phyloP scores from a whole-genome alignment of 2,888 invertebrate species.

The Hirtodrosophila cameraria region DNA sequence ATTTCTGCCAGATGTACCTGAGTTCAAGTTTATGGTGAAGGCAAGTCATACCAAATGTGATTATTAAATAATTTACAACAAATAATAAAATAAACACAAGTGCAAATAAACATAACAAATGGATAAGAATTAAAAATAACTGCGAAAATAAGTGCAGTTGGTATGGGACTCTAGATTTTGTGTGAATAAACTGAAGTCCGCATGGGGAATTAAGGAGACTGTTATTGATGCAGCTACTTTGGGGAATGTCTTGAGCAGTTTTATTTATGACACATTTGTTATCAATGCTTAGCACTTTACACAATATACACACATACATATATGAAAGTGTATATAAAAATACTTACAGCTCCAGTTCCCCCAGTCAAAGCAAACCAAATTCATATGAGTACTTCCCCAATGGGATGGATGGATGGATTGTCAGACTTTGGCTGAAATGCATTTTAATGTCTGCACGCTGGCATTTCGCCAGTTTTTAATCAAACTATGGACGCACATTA shows the following conservation, averaged over 20 bases:
- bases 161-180: too few species aligned
- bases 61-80: background rate
- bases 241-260: background rate
- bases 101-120: background rate
- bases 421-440: conserved; percentile 50
- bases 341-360: conserved; percentile 34
- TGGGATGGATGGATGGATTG: conserved; percentile 69
- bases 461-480: conserved; percentile 83
- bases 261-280: conserved; percentile 44
- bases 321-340: conserved; percentile 22
- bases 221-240: background rate
- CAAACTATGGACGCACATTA: conserved; percentile 81
- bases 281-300: conserved; percentile 33
- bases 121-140: too few species aligned
- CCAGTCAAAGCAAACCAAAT: conserved; percentile 1
- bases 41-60: conserved; percentile 7
- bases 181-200: background rate
- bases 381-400: conserved; percentile 11
- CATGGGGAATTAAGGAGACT: background rate
- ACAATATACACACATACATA: too few species aligned
- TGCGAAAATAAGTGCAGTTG: too few species aligned
- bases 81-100: background rate
- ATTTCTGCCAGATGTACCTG: conserved; percentile 13
- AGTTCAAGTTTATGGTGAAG: background rate
- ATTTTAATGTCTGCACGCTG: conserved; percentile 70